Conservation (phyloP, 2,797 vertebrate genomes). For the Sebastes diploproa region DNA sequence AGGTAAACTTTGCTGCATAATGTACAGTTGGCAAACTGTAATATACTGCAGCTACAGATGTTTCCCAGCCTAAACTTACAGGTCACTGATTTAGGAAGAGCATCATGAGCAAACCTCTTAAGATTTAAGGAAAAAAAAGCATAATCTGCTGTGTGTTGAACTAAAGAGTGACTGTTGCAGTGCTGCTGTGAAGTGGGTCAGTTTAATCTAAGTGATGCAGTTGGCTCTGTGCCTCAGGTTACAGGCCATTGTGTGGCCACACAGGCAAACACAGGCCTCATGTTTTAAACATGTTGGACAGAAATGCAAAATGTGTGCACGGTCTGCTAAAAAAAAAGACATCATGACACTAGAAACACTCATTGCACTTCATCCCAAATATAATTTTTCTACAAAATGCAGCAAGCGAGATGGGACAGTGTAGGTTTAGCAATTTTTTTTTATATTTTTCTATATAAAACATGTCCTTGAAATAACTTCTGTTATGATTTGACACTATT, state of each 20-base stretch:
- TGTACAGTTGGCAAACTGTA: background rate
- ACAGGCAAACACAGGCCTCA: slow-evolving; percentile 48
- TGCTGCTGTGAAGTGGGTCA: slow-evolving; percentile 2
- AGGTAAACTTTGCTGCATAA: background rate
- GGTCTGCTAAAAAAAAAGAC: background rate
- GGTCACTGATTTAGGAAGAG: background rate
- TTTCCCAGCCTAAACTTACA: background rate
- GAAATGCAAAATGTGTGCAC: slow-evolving; percentile 7
- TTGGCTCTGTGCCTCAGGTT: slow-evolving; percentile 61
- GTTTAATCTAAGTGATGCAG: slow-evolving; percentile 40
- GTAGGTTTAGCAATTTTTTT: background rate
- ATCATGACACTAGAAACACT: background rate
- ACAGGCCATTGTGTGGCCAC: slow-evolving; percentile 51
- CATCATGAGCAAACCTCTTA: background rate
- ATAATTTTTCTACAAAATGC: background rate
- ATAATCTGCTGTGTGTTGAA: background rate
- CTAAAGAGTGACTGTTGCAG: background rate
- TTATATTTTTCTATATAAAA: too few relatives aligned
- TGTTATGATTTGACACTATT: too few relatives aligned
- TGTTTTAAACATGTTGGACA: slow-evolving; percentile 58
- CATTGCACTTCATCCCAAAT: background rate
- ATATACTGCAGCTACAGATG: background rate
- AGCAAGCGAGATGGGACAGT: fast-evolving
- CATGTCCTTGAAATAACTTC: too few relatives aligned
- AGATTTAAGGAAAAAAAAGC: background rate